Conservation (phyloP, 2,888 invertebrate genomes). For the Harpagoxenus sublaevis region DNA sequence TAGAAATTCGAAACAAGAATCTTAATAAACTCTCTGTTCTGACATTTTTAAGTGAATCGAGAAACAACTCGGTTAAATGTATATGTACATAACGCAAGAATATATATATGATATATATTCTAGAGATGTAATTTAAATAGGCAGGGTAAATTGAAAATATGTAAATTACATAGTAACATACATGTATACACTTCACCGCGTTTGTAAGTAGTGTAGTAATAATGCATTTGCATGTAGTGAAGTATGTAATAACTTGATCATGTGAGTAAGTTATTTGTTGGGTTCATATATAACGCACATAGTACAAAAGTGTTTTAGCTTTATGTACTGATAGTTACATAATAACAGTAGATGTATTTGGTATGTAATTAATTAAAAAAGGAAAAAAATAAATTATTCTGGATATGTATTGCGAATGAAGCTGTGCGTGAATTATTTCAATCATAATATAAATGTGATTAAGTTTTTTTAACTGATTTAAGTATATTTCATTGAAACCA, state of each 20-base stretch:
- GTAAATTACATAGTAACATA: constrained; percentile 80
- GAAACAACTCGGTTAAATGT: constrained; percentile 24
- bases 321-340: constrained; percentile 79
- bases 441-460: background rate
- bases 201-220: constrained; percentile 81
- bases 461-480: background rate
- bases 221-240: constrained; percentile 60
- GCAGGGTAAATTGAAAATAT: constrained; percentile 82
- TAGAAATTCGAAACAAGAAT: background rate
- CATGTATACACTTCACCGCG: constrained; percentile 64
- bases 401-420: constrained; percentile 40
- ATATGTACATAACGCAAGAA: constrained; percentile 64
- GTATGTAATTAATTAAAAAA: constrained; percentile 74
- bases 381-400: constrained; percentile 78
- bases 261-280: constrained; percentile 80
- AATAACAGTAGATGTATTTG: constrained; percentile 70
- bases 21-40: background rate
- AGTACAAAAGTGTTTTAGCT: constrained; percentile 85
- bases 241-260: constrained; percentile 76
- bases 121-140: constrained; percentile 68
- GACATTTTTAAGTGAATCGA: background rate
- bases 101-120: constrained; percentile 53
- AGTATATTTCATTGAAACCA: background rate
- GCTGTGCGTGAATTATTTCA: background rate
- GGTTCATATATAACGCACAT: constrained; percentile 79